phyloP scores from a whole-genome alignment of 1,140 invertebrate species.

The Aphis gossypii region DNA sequence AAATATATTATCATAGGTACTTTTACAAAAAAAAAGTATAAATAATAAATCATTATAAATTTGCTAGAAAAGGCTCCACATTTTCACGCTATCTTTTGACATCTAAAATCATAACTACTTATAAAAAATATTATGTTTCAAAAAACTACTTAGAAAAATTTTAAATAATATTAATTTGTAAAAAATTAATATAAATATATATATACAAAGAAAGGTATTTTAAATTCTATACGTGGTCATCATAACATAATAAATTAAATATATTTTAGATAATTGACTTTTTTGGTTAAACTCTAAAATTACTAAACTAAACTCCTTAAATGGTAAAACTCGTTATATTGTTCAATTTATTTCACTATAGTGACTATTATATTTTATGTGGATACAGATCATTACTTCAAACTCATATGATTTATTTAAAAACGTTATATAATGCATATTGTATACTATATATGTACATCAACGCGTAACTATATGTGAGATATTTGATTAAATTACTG shows the following conservation, averaged over 20 bases:
- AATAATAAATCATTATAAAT: background rate
- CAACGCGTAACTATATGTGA: background rate
- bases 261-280: background rate
- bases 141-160: background rate
- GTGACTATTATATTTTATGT: background rate
- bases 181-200: no score
- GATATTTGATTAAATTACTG: constrained; percentile 1
- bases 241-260: background rate
- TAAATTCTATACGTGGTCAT: background rate
- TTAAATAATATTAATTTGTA: background rate
- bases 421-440: background rate
- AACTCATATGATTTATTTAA: background rate
- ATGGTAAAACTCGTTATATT: background rate
- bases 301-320: no score
- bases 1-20: background rate
- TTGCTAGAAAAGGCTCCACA: background rate
- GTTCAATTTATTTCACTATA: background rate
- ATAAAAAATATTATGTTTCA: background rate
- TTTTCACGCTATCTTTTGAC: background rate
- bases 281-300: no score
- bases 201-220: background rate
- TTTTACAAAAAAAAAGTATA: background rate
- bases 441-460: background rate
- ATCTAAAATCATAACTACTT: no score
- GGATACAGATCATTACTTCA: background rate